Base-by-base conservation (phyloP, 2,888 invertebrate species). In the Metopia argyrocephala region DNA sequence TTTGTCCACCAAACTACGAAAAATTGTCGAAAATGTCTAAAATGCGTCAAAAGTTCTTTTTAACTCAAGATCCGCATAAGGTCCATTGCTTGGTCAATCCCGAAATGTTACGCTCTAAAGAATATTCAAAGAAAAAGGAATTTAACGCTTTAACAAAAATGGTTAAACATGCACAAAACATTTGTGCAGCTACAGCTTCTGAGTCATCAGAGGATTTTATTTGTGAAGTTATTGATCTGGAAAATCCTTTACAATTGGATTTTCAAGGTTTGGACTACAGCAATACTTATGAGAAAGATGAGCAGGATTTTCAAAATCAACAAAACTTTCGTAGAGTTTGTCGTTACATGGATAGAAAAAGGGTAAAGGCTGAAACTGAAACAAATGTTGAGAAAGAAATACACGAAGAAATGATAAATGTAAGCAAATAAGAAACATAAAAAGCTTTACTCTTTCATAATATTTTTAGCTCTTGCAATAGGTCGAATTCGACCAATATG, bases 261-360 rank as follows among this genome's bases (percentile, higher is more conserved):
- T 89, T 88, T 38, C 90, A 90, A 75, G 90, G 90, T 64, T 81
- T 88, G 83, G 90, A 90, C 78, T 89, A 89, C 46, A 87, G 86
- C 81, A 87, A 86, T 52, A 89, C 89, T 0, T 90, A 88, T 65
- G 84, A 85, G 38, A 84, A 83, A 38, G 90, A 90, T 71, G 90
- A 90, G 54, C 87, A 89, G 69, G 86, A 88, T 54, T 79, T 85
- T 4, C 87, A 89, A 73, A 89, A 90, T 78, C 85, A 87, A 21
- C 82, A 84, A 31, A 86, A 87, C 52, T 90, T 88, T 68, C 85
- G 87, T 57, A 85, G 85, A n/a, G 84, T 89, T 1, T 78, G 85
- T 2, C 87, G 90, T 0, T 87, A 85, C 21, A 87, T 89, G 86
- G 85, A 87, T 3, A 85, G 90, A 0, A 86, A 85, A 5, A 84